A percentile compares a stretch with the other conserved stretches of the same genome.
Conservation (phyloP, 2,797 vertebrate genomes). For the Syngnathus rostellatus region DNA sequence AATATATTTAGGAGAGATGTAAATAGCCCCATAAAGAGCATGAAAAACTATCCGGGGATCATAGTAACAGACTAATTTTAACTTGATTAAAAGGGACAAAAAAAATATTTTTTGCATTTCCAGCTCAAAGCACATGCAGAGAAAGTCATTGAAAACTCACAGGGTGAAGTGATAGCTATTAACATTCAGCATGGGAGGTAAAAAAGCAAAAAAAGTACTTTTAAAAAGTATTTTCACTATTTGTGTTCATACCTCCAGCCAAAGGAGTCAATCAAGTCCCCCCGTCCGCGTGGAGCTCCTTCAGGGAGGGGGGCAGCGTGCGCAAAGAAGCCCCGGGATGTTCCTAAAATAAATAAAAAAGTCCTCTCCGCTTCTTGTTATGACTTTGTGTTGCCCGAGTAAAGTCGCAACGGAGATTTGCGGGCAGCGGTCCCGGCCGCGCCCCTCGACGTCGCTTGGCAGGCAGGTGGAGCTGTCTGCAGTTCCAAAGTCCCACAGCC, state of each 20-base stretch:
- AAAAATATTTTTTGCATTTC: slow-evolving; percentile 10
- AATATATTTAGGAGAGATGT: slow-evolving; percentile 61
- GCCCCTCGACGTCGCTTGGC: slow-evolving; percentile 56
- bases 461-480: slow-evolving; percentile 48
- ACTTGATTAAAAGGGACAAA: slow-evolving; percentile 4
- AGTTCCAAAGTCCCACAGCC: slow-evolving; percentile 42
- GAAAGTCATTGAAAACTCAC: neutral
- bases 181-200: neutral
- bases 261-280: slow-evolving; percentile 3
- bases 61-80: slow-evolving; percentile 32
- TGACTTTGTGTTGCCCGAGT: slow-evolving; percentile 36
- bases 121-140: neutral
- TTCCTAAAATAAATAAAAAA: slow-evolving; percentile 36
- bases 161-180: neutral
- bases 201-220: neutral
- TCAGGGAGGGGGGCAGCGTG: slow-evolving; percentile 10
- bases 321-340: slow-evolving; percentile 13
- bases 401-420: slow-evolving; percentile 39
- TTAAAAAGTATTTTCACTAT: neutral
- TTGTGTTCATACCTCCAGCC: slow-evolving; percentile 3
- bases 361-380: slow-evolving; percentile 39
- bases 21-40: slow-evolving; percentile 53
- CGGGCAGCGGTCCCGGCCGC: slow-evolving; percentile 62
- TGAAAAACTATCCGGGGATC: slow-evolving; percentile 53
- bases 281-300: neutral